Evolutionary conservation across 2,797 vertebrate genomes (phyloP).

Genomic region (Clamator glandarius): DNA sequence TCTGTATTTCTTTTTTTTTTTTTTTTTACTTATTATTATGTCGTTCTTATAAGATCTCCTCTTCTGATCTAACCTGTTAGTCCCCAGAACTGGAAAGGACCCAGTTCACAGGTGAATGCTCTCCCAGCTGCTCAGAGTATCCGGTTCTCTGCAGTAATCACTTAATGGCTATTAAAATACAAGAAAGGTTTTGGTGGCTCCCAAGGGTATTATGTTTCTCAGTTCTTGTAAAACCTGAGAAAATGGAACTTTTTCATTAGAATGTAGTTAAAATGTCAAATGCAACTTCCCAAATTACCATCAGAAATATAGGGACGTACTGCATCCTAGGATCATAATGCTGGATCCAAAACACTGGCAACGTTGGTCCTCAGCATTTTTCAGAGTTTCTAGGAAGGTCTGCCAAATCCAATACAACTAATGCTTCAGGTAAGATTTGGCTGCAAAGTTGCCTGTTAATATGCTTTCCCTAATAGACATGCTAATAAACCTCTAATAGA

Average conservation of each 20-base stretch:
- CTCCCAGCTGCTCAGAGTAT: not conserved
- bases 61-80: not conserved
- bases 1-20: not conserved
- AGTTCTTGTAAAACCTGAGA: not conserved
- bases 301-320: not conserved
- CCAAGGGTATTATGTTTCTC: not conserved
- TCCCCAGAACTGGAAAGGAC: not conserved
- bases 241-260: not conserved
- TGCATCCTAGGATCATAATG: not conserved
- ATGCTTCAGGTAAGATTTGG: not conserved
- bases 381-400: not conserved
- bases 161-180: conserved; percentile 19
- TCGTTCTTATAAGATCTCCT: not conserved
- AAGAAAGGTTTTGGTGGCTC: not conserved
- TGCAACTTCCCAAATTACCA: not conserved
- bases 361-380: not conserved
- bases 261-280: conserved; percentile 43
- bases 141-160: not conserved
- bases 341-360: not conserved
- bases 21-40: not conserved
- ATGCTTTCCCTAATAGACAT: not conserved
- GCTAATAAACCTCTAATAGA: not conserved
- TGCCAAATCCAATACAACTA: not conserved
- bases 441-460: not conserved
- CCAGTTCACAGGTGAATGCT: not conserved